A percentile compares a stretch with the other conserved stretches of the same genome.
Evolutionary conservation across 2,888 invertebrate genomes (phyloP).

Genomic region (Clusia tigrina): DNA sequence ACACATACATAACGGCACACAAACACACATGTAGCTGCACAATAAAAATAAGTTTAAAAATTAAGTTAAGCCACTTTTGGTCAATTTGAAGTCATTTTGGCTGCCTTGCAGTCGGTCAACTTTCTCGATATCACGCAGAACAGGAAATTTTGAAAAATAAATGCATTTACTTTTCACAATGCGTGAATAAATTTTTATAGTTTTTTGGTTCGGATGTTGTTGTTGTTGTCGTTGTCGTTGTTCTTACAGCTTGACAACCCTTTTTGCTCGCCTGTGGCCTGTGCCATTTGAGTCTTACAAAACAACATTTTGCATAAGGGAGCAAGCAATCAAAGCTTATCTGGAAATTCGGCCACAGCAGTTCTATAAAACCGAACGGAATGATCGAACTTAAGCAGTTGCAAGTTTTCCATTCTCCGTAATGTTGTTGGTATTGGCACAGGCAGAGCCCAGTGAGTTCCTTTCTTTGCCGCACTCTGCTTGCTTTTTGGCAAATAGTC

Average conservation of each 20-base stretch:
- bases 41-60: slow-evolving; percentile 25
- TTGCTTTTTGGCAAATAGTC: not conserved
- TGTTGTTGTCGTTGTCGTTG: slow-evolving; percentile 32
- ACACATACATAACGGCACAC: not conserved
- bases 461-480: not conserved
- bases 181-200: slow-evolving; percentile 53
- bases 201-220: too few relatives aligned
- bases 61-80: slow-evolving; percentile 32
- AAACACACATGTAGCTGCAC: slow-evolving; percentile 2
- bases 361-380: not conserved
- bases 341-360: slow-evolving; percentile 6
- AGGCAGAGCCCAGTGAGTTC: not conserved
- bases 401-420: not conserved
- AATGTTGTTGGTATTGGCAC: not conserved
- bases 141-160: slow-evolving; percentile 31
- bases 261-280: too few relatives aligned
- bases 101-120: slow-evolving; percentile 3
- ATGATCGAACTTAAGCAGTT: slow-evolving; percentile 5
- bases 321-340: slow-evolving; percentile 30
- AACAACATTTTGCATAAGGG: not conserved
- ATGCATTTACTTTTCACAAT: slow-evolving; percentile 13
- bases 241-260: too few relatives aligned
- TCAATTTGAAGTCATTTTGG: slow-evolving; percentile 19
- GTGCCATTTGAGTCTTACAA: too few relatives aligned
- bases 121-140: slow-evolving; percentile 20